These are phyloP conservation scores for Steinernema feltiae DNA, from an alignment of 1,140 invertebrate genomes.

Conservation along the genomic window DNA sequence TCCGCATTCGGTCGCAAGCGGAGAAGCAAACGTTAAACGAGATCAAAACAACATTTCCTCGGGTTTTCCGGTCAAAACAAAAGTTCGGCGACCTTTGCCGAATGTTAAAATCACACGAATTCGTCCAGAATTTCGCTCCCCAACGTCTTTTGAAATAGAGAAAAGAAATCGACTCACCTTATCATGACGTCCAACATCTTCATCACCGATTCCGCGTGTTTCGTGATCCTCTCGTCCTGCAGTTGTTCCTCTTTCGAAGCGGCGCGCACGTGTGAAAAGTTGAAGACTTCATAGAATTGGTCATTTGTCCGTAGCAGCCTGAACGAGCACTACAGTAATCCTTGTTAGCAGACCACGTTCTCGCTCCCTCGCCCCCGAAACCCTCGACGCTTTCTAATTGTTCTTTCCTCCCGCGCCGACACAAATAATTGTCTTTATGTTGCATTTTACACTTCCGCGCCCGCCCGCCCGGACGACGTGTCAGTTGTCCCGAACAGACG, in stretches of 20 bases:
- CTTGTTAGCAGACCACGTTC: too few relatives aligned
- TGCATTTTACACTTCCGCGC: not conserved
- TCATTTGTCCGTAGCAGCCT: not conserved
- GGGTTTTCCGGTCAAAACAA: too few relatives aligned
- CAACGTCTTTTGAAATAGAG: too few relatives aligned
- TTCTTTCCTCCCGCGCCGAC: not conserved
- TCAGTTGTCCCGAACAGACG: not conserved
- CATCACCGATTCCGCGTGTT: conserved; percentile 14
- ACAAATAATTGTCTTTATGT: conserved; percentile 12
- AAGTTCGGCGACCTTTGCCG: too few relatives aligned
- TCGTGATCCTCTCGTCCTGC: conserved; percentile 3
- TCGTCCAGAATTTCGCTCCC: too few relatives aligned
- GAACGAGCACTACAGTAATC: not conserved
- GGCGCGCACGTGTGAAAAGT: not conserved
- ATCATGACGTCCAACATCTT: conserved; percentile 12
- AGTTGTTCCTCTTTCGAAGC: not conserved
- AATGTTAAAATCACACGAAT: too few relatives aligned
- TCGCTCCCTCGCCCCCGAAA: too few relatives aligned
- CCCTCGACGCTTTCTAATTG: not conserved
- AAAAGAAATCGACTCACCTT: not conserved
- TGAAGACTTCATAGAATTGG: conserved; percentile 17
- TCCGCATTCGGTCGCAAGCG: too few relatives aligned
- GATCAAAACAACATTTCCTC: too few relatives aligned
- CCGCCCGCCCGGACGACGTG: not conserved
- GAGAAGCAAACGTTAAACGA: too few relatives aligned